A percentile compares a stretch with the other conserved stretches of the same genome.
Conservation (phyloP, 1,140 invertebrate species). For the Bursaphelenchus mucronatus region DNA sequence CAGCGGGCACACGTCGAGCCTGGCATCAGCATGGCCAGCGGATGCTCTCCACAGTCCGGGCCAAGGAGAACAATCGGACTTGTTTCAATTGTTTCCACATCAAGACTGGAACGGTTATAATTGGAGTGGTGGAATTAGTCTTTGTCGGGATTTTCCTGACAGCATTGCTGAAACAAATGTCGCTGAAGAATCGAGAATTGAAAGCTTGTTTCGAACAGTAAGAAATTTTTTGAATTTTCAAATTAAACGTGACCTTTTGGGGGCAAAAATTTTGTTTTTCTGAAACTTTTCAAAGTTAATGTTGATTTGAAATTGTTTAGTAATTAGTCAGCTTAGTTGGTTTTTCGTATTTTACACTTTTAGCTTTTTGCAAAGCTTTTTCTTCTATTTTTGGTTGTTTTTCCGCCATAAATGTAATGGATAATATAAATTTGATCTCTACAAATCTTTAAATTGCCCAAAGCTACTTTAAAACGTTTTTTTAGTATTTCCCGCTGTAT, state of each 20-base stretch:
- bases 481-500: no score
- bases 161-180: conserved; percentile 36
- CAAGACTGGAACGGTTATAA: conserved; percentile 47
- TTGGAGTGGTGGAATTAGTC: conserved; percentile 46
- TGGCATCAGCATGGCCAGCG: no score
- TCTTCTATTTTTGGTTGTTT: not conserved
- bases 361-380: not conserved
- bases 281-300: not conserved
- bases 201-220: conserved; percentile 32
- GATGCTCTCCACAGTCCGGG: not conserved
- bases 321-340: no score
- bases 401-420: not conserved
- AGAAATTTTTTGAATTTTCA: conserved; percentile 20
- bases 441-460: not conserved
- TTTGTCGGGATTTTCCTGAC: conserved; percentile 39
- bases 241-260: not conserved
- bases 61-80: conserved; percentile 36
- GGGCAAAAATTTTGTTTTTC: not conserved
- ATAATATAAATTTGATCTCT: not conserved
- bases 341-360: not conserved
- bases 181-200: conserved; percentile 42
- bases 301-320: not conserved
- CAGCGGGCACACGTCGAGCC: no score
- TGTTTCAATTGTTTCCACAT: conserved; percentile 52
- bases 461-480: no score